Percentiles rank a stretch among this genome's conserved stretches.
These are phyloP conservation scores for Myotis yumanensis DNA, from an alignment of 2,113 vertebrate species.

Conservation along the genomic window DNA sequence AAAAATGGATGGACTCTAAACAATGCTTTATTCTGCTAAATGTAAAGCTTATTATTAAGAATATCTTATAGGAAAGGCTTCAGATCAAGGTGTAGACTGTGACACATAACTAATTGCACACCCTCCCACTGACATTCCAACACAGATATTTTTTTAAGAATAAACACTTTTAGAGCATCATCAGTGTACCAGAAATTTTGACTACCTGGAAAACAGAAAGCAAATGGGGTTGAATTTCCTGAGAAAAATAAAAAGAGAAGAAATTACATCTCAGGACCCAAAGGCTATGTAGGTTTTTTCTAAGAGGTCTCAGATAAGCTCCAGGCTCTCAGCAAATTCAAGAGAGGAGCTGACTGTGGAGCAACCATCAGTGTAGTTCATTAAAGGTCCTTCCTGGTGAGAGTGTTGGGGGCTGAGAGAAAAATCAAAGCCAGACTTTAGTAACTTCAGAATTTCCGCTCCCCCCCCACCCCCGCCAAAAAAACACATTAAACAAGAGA, in stretches of 20 bases:
- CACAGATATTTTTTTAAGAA: not conserved
- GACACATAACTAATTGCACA: not conserved
- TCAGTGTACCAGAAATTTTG: not conserved
- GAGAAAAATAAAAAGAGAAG: not conserved
- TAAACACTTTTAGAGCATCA: not conserved
- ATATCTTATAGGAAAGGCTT: not conserved
- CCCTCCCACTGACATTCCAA: not conserved
- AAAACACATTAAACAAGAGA: not conserved
- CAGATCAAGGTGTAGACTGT: not conserved
- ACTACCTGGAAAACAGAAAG: not conserved
- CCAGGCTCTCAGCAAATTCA: not conserved
- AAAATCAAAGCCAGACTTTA: not conserved
- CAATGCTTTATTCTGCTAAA: not conserved
- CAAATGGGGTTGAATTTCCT: not conserved
- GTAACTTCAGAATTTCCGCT: not conserved
- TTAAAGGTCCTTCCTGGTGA: not conserved
- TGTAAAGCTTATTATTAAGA: not conserved
- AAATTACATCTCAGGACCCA: not conserved
- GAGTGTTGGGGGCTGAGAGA: not conserved
- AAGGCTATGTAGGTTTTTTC: not conserved
- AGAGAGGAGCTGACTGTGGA: not conserved
- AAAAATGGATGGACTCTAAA: not conserved
- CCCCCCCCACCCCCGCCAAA: no score
- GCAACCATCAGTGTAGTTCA: not conserved
- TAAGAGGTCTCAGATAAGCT: not conserved